These are phyloP conservation scores for Acanthurus lineatus DNA, from an alignment of 2,797 vertebrate species.

Conservation along the genomic window DNA sequence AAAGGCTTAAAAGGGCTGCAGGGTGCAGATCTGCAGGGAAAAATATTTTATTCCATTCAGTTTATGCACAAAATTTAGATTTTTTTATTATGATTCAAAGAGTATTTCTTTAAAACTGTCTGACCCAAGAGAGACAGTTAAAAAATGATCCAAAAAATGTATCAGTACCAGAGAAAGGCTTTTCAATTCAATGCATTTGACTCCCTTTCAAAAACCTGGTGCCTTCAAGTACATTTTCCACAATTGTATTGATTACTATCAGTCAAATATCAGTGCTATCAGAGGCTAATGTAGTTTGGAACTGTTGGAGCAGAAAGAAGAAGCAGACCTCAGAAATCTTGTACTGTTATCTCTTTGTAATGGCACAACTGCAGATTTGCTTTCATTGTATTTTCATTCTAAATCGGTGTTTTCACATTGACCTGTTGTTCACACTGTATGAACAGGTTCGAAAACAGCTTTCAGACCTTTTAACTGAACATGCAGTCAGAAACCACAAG, in stretches of 20 bases:
- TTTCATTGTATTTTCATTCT: neutral
- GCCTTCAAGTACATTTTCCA: neutral
- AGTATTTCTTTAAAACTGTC: neutral
- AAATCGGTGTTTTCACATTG: neutral
- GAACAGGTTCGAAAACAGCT: neutral
- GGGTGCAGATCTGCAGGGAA: neutral
- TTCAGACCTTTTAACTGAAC: neutral
- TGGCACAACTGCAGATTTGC: neutral
- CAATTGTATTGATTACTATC: too few species aligned
- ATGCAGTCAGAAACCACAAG: neutral
- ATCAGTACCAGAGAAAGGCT: neutral
- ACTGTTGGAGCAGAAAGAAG: neutral
- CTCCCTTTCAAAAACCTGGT: neutral
- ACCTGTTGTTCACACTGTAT: neutral
- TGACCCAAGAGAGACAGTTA: neutral
- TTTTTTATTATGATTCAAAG: neutral
- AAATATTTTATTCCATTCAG: neutral
- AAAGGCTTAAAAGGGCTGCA: neutral
- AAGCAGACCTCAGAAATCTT: neutral
- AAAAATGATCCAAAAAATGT: neutral
- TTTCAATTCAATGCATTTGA: neutral
- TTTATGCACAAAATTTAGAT: neutral
- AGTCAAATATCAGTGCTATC: neutral
- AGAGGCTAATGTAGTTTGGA: neutral
- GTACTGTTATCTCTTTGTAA: neutral